Evolutionary conservation across 53 echinoderm and acorn worm genomes (phyloP), one percentile per base, ranked within the genome.

Genomic region (Holothuria leucospilota): DNA sequence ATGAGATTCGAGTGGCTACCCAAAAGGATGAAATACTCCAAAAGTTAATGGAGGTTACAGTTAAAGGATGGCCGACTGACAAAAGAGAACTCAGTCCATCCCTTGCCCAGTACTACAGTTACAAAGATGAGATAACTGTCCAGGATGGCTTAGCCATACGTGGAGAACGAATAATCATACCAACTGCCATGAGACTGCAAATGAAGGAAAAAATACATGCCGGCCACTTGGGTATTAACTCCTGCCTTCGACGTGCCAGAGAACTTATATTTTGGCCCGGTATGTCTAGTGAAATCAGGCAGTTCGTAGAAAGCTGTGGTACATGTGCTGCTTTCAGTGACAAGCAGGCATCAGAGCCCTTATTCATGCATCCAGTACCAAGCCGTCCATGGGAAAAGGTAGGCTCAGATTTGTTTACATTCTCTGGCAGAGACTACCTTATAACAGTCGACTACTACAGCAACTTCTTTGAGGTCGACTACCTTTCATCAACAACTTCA

Each of bases 391-490:
- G 92, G 92, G 89, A 72, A 23, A 88, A 64, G 69, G 89, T 92
- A 1, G 87, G 59, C 20, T 59, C 84, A 59, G 74, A 90, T 69
- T 52, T 90, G 0, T 86, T 90, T 42, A 24, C 87, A 14, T 78
- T 67, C 51, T 52, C 66, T 18, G 73, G 75, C 34, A 39, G 40
- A 20, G 82, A 92, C 18, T 86, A 86, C 62, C 34, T 92, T 0
- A 71, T 90, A 9, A 77, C 87, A 9, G 93, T 90, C 2, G 90
- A 93, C 56, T 90, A 84, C 81, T 63, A 90, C 34, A 90, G 84
- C 62, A 93, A 84, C 41, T 93, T 90, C 72, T 93, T 78, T 40
- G 93, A 93, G 38, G 72, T 90, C 18, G 93, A 93, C 63, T 81
- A 77, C 34, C 60, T 87, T 11, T 27, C 86, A 11, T 70, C 66